These are phyloP conservation scores for Limnephilus marmoratus DNA, from an alignment of 2,888 invertebrate genomes.

Conservation along the genomic window DNA sequence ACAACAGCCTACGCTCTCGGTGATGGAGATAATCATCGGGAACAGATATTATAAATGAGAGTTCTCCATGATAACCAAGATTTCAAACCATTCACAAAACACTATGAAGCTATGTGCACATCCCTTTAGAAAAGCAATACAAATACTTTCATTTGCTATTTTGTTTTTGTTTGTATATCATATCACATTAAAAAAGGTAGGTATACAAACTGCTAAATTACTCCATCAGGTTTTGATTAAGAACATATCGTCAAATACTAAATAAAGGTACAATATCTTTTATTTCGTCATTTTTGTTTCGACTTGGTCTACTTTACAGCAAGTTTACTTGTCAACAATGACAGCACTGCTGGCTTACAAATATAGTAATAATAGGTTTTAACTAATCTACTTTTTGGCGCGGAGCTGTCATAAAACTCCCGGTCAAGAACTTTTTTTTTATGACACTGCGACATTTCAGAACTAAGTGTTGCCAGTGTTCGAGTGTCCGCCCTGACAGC, in stretches of 20 bases:
- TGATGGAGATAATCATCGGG: too few relatives aligned
- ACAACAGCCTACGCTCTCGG: too few relatives aligned
- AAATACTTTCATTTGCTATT: too few relatives aligned
- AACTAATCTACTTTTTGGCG: neutral
- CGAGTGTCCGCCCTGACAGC: neutral
- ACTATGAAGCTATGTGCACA: too few relatives aligned
- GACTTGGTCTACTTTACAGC: neutral
- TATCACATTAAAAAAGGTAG: neutral
- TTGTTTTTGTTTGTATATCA: too few relatives aligned
- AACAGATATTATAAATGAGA: too few relatives aligned
- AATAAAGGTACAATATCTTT: neutral
- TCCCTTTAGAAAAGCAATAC: too few relatives aligned
- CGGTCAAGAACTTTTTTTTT: neutral
- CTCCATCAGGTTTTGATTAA: neutral
- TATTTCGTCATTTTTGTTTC: neutral
- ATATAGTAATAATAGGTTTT: neutral
- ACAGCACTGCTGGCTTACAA: neutral
- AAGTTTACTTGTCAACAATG: constrained; percentile 2
- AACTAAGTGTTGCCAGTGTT: neutral
- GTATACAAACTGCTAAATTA: neutral
- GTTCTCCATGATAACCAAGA: too few relatives aligned
- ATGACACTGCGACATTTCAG: neutral
- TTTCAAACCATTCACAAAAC: too few relatives aligned
- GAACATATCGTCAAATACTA: neutral
- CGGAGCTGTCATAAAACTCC: neutral